Evolutionary conservation across 1,140 invertebrate species (phyloP), one percentile per base, ranked within the genome.

Genomic region (Diorhabda elongata): DNA sequence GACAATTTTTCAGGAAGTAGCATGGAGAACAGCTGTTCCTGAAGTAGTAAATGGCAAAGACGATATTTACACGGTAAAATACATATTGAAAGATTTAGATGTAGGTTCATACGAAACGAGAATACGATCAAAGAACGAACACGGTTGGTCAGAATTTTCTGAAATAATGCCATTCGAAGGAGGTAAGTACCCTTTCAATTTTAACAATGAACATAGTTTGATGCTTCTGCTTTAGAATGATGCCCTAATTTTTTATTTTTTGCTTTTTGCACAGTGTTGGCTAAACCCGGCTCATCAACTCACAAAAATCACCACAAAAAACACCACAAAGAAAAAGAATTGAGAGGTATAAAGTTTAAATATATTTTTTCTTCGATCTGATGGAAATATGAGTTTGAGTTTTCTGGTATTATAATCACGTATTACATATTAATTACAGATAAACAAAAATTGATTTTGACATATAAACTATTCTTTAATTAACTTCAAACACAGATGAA

Each of bases 111-210:
- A 77, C 56, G 77, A 78, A 67, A 72, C 75, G 7, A 75, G 71
- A 45, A 63, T 72, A 11, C 43, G 76, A 44, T 77, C 77, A 2
- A 47, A 69, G 58, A 78, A 78, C 56, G 9, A 7, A 2, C 72
- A 78, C 58, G 77, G 77, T 7, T 78, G 77, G 77, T 77, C 76
- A 41, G 69, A 75, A 6, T 78, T 64, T 42, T 76, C 75, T 3
- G 69, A 73, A 4, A 66, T 70, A 3, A 67, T 70, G 8, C 59
- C 70, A 9, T 73, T 78, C 57, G 70, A 76, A 65, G 68, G 69
- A 65, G 75, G 77, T 78, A 75, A 73, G 74, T 52, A 3, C 47
- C 4, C 6, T 8, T 52, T 52, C n/a, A 52, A 8, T 52, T 52
- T 52, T 52, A n/a, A 4, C 47, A 52, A n/a, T 52, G 26, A 26